Base-by-base conservation (phyloP, 2,797 vertebrate species). In the Alca torda region DNA sequence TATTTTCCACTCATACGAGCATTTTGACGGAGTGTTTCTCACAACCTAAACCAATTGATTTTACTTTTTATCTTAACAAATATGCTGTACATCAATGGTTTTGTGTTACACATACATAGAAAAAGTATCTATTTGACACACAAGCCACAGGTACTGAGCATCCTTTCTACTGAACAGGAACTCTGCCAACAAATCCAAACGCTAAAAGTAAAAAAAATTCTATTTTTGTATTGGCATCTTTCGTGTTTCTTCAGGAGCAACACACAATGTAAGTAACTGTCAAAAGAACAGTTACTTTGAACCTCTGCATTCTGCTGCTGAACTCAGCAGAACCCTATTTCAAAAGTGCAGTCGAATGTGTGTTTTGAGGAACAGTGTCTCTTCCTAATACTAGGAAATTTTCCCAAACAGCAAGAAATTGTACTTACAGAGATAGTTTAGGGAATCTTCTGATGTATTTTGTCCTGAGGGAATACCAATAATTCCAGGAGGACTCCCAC, bases 51-150 rank as follows among this genome's bases (percentile, higher is more conserved):
- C 24, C 13, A 50, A 35, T 9, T 50, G 1, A 54, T 59, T 74
- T 33, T 16, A n/a, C 16, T 30, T 80, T 73, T 48, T 24, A 13
- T 72, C 23, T 33, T 37, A 60, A 46, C 6, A 43, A 65, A 26
- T 5, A 25, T 6, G 10, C 8, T 78, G 9, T 15, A n/a, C 6
- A 2, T 20, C 26, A 35, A 60, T 1, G 3, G 11, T 7, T 43
- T 33, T 39, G 14, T 43, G 28, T 80, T 54, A 57, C 6, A n/a
- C 16, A 7, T 8, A n/a, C 16, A 7, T 8, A 12, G 43, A 33
- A 90, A 67, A 33, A 79, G 9, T 4, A 51, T 35, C 53, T 48
- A 16, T 30, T 9, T 50, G 31, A 4, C 48, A 25, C 35, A n/a
- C 10, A 31, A 26, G 37, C 9, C 14, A 3, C 4, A 12, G 24